Base-by-base conservation (phyloP, 2,797 vertebrate species). In the Karalla daura region DNA sequence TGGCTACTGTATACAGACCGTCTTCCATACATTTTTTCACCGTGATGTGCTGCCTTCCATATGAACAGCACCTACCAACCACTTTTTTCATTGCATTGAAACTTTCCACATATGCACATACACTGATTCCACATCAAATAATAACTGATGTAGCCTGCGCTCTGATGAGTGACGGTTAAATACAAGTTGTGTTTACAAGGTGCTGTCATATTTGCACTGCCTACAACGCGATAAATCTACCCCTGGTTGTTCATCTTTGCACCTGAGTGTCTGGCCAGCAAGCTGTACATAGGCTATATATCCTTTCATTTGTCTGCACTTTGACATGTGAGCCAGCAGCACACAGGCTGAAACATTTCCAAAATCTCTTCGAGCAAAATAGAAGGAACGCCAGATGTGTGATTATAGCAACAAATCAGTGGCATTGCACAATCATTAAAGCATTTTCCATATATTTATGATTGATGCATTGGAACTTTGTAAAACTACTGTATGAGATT, bases 131-230 rank as follows among this genome's bases (percentile, higher is more conserved):
- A 71, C 60, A 80, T 85, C 67, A 84, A 80, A 80, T 44, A 79
- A 5, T 47, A 80, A 71, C 7, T 72, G 71, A 87, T 74, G 74
- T 64, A 47, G 59, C 53, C 35, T 74, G 50, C 32, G 14, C 52
- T 9, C 51, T 59, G 76, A 76, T 85, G 78, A 79, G 33, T 24
- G 55, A 36, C 72, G 49, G 67, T 66, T 63, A 86, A 76, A 86
- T 59, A 74, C 64, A 60, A 20, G 14, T 43, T 46, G 58, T 64
- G 52, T 85, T 87, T 77, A 58, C 86, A 83, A 18, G 65, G 21
- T 27, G 40, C 52, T 90, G 87, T 69, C 49, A 89, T 89, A 65
- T 88, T 89, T 89, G 58, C 76, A 63, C 77, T 81, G 61, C 63
- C 66, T 69, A 59, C 61, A 76, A 50, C 50, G 46, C 40, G 17